phyloP scores from a whole-genome alignment of 2,888 invertebrate species.

The Selenia dentaria region DNA sequence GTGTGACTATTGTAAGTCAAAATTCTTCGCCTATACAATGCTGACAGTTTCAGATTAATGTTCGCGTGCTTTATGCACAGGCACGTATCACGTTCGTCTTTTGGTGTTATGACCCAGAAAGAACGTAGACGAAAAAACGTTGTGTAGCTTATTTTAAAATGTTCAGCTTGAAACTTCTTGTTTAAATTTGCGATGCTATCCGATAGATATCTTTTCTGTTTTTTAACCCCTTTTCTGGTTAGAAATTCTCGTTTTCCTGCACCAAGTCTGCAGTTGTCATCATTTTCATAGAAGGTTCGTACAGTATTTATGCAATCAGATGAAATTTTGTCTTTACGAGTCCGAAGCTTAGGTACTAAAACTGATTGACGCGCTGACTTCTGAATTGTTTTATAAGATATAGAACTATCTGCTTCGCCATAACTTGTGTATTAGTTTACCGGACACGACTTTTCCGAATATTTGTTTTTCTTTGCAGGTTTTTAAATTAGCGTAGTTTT shows the following conservation, averaged over 20 bases:
- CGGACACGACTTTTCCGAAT: background rate
- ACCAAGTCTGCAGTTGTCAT: constrained; percentile 14
- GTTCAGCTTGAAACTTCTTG: constrained; percentile 8
- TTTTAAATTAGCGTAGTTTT: background rate
- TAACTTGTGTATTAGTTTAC: background rate
- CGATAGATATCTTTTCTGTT: constrained; percentile 23
- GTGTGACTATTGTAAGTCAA: constrained; percentile 4
- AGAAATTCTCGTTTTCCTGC: constrained; percentile 27
- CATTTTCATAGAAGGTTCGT: constrained; percentile 13
- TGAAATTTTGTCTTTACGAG: background rate
- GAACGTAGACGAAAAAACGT: constrained; percentile 2
- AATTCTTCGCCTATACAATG: background rate
- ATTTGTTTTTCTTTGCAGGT: background rate
- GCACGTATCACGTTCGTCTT: constrained; percentile 1
- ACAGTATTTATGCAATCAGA: background rate
- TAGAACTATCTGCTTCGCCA: background rate
- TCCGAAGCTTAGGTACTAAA: background rate
- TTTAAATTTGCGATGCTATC: constrained; percentile 18
- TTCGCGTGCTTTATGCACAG: background rate
- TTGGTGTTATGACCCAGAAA: constrained; percentile 3
- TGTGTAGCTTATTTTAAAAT: constrained; percentile 15
- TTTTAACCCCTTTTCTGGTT: constrained; percentile 13
- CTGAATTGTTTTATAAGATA: background rate
- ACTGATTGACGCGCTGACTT: background rate
- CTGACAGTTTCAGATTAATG: constrained; percentile 1